Base-by-base conservation (phyloP, 2,888 invertebrate species). In the Agelastica alni region DNA sequence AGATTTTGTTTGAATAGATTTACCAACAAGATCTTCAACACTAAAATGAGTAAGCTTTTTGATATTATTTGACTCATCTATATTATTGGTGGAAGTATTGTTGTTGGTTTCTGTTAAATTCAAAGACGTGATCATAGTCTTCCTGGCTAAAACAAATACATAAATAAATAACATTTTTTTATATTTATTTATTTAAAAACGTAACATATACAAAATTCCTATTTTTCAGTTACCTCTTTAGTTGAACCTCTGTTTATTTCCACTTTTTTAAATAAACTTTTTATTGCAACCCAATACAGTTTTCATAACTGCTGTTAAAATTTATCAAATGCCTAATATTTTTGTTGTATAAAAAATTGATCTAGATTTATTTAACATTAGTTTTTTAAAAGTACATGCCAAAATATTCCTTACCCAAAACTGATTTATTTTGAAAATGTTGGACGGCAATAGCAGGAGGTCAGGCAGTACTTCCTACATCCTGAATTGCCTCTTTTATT, bases 71-170 rank as follows among this genome's bases (percentile, higher is more conserved):
- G 20, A 26, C 10, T 48, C 36, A 14, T 51, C 48, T 4, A 14
- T 12, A 22, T 20, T 47, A 16, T 51, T 37, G 4, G 34, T 28
- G 7, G 51, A 16, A 34, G 28, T 31, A 46, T 32, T 42, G 12
- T 32, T 41, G 13, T 6, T 48, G 46, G 59, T 51, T 63, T 67
- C 56, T 63, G 46, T 42, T 55, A 31, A 31, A 47, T 43, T 55
- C 49, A 49, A 67, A 71, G 76, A 74, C 76, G 78, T 77, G 81
- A 81, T 78, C 78, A 80, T 79, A 78, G 81, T 79, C 81, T 81
- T 82, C 81, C 82, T 82, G 79, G 81, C 82, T 82, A 79, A 75
- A 82, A 82, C 81, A 82, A 81, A 81, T 66, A 70, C 67, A 14
- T 22, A 36, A 14, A 16, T 34, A 5, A 10, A 45, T 18, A 18